phyloP scores from a whole-genome alignment of 2,888 invertebrate genomes.

The Volucella zonaria region DNA sequence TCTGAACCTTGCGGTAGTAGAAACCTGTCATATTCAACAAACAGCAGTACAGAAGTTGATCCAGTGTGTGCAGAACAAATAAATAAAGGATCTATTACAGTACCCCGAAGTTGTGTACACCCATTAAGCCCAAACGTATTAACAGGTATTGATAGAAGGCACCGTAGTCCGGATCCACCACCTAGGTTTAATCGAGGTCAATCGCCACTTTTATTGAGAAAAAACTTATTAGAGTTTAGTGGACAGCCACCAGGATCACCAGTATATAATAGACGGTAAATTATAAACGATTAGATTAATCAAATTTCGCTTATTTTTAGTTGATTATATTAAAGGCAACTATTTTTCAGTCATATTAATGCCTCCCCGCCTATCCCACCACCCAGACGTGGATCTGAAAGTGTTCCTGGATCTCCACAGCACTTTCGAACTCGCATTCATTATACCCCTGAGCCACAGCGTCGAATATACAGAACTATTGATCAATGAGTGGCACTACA shows the following conservation, averaged over 20 bases:
- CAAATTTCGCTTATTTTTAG: background rate
- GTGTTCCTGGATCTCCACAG: slow-evolving; percentile 88
- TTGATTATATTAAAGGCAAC: background rate
- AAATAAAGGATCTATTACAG: slow-evolving; percentile 26
- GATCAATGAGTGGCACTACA: slow-evolving; percentile 83
- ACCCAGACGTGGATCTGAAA: slow-evolving; percentile 86
- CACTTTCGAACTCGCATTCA: slow-evolving; percentile 86
- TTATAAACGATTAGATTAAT: background rate
- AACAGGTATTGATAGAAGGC: slow-evolving; percentile 81
- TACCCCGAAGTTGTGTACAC: slow-evolving; percentile 56
- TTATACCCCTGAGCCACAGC: slow-evolving; percentile 85
- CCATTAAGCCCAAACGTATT: slow-evolving; percentile 78
- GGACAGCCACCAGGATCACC: slow-evolving; percentile 83
- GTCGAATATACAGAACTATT: slow-evolving; percentile 84
- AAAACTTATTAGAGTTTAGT: slow-evolving; percentile 84
- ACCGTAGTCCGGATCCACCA: slow-evolving; percentile 86
- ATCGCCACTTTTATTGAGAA: slow-evolving; percentile 85
- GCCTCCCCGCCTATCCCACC: slow-evolving; percentile 83
- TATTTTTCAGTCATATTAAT: slow-evolving; percentile 81
- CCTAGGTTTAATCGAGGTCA: slow-evolving; percentile 83
- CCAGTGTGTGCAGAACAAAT: slow-evolving; percentile 22
- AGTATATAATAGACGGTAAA: slow-evolving; percentile 84
- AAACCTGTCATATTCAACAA: slow-evolving; percentile 32
- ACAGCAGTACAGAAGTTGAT: slow-evolving; percentile 32
- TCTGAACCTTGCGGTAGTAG: slow-evolving; percentile 34